phyloP scores from a whole-genome alignment of 1,140 invertebrate species.

The Sycophaga agraensis region DNA sequence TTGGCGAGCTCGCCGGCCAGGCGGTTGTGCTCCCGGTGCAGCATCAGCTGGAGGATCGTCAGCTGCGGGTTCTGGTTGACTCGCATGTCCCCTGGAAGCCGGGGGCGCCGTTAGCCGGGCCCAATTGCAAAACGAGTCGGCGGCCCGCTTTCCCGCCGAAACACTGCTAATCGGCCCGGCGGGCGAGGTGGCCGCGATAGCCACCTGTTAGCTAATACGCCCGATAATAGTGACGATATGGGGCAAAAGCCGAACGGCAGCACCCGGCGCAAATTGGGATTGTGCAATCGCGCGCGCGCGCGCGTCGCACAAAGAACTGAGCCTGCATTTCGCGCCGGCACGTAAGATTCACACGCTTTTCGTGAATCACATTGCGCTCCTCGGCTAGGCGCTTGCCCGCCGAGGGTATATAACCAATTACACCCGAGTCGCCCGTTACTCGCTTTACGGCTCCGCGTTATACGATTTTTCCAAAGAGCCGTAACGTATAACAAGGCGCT shows the following conservation, averaged over 20 bases:
- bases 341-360: background rate
- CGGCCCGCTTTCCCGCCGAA: too few relatives aligned
- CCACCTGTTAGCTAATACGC: too few relatives aligned
- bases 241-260: too few relatives aligned
- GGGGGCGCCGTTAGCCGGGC: too few relatives aligned
- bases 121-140: too few relatives aligned
- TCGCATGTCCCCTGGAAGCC: conserved; percentile 74
- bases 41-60: conserved; percentile 78
- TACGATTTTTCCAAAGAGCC: conserved; percentile 17
- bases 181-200: too few relatives aligned
- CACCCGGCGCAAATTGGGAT: too few relatives aligned
- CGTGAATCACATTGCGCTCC: background rate
- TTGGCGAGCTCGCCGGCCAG: conserved; percentile 71
- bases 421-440: background rate
- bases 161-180: too few relatives aligned
- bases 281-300: too few relatives aligned
- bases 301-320: too few relatives aligned
- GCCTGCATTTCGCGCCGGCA: too few relatives aligned
- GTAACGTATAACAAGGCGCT: conserved; percentile 23
- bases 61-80: conserved; percentile 86
- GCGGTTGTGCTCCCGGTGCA: conserved; percentile 88
- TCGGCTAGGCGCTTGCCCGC: background rate
- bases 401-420: conserved; percentile 14
- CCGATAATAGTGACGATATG: too few relatives aligned
- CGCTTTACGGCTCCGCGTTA: conserved; percentile 4